Base-by-base conservation (phyloP, 2,113 vertebrate genomes). In the Cyanoramphus novaezelandiae region DNA sequence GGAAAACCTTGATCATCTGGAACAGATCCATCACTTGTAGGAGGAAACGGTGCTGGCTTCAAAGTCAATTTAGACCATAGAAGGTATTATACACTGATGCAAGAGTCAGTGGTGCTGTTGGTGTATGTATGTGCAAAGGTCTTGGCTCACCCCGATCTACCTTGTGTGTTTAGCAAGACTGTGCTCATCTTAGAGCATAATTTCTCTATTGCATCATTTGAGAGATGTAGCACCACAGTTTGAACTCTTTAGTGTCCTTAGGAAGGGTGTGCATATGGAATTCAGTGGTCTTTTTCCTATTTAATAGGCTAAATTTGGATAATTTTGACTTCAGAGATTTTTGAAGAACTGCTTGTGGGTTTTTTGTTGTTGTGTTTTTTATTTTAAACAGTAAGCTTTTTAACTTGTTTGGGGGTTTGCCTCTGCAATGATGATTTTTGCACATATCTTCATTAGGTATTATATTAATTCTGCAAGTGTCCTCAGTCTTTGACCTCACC, bases 11-110 rank as follows among this genome's bases (percentile, higher is more conserved):
- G 60, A 57, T 33, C 31, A 2, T 17, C n/a, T 53, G 60, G 44
- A 35, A 9, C 46, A 60, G 21, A 8, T 64, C 75, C 76, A 27
- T 46, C 80, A 13, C 33, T 39, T 64, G 35, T 33, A 39, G 64
- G 57, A 43, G 24, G 21, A 55, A 37, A 41, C 1, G 1, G 46
- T 80, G 64, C 39, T 86, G 62, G 33, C 41, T 59, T 76, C 7
- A 5, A 24, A 57, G n/a, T 12, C 28, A 27, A 0, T 43, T 49
- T 47, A 12, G 5, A 17, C 25, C 19, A 4, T 0, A 6, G 19
- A 18, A 86, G 68, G 18, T 62, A 35, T 53, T 68, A 3, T 0
- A 9, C 10, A 6, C 13, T 11, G 27, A 9, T 39, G 8, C 12
- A 33, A 20, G 28, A 27, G 43, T 33, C 33, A 13, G 39, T 4